phyloP scores from a whole-genome alignment of 2,113 vertebrate genomes.

The Ictidomys tridecemlineatus region DNA sequence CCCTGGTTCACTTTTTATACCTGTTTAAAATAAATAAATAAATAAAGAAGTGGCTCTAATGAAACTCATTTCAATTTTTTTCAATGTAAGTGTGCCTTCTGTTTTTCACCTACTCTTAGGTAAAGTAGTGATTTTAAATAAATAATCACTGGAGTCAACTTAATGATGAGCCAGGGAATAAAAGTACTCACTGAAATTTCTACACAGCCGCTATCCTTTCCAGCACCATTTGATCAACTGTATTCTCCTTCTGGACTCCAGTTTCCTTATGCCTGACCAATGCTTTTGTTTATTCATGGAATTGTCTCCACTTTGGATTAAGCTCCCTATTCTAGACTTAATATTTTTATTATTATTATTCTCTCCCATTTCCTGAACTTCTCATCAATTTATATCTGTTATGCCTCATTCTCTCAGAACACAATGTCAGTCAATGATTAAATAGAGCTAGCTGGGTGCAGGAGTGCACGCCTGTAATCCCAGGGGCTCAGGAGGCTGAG shows the following conservation, averaged over 20 bases:
- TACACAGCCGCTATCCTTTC: not conserved
- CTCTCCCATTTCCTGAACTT: not conserved
- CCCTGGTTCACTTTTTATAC: not conserved
- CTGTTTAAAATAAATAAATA: not conserved
- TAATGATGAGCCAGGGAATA: not conserved
- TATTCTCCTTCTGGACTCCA: not conserved
- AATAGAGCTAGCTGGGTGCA: not conserved
- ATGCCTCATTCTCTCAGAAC: not conserved
- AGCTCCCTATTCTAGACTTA: not conserved
- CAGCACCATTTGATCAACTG: not conserved
- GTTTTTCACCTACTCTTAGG: not conserved
- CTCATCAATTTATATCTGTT: not conserved
- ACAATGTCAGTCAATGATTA: not conserved
- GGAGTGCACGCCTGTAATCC: no score
- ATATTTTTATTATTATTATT: not conserved
- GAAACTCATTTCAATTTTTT: not conserved
- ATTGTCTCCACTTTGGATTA: not conserved
- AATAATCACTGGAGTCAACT: not conserved
- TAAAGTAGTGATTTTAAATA: not conserved
- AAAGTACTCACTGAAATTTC: not conserved
- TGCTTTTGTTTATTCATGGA: not conserved
- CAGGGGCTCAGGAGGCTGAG: no score
- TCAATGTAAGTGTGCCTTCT: not conserved
- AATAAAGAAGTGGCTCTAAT: constrained; percentile 22
- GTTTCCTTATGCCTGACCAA: not conserved